phyloP scores from a whole-genome alignment of 2,113 vertebrate species.

The Brienomyrus brachyistius region DNA sequence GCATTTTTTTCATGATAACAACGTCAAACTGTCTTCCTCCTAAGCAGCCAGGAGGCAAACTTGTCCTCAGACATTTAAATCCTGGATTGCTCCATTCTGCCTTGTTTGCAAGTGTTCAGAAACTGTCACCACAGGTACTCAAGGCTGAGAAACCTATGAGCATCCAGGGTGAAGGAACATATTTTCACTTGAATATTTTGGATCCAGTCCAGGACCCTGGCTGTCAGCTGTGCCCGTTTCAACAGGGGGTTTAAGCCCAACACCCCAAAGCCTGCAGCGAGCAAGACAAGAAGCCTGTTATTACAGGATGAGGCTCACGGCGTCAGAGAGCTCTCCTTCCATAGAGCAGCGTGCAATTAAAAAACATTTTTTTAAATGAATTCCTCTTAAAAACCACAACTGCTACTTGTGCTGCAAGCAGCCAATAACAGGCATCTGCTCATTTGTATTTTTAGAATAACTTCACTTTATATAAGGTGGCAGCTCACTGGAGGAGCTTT shows the following conservation, averaged over 20 bases:
- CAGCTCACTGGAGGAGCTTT: not conserved
- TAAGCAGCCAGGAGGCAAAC: constrained; percentile 21
- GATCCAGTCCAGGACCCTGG: not conserved
- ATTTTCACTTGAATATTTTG: not conserved
- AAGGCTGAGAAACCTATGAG: not conserved
- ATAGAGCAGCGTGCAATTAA: not conserved
- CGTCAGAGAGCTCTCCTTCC: not conserved
- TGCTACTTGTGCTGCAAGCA: constrained; percentile 10
- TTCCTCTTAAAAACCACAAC: not conserved
- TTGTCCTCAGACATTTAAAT: constrained; percentile 24
- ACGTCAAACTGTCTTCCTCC: constrained; percentile 16
- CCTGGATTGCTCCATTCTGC: constrained; percentile 33
- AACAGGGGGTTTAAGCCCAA: not conserved
- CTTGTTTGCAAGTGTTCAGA: not conserved
- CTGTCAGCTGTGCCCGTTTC: not conserved
- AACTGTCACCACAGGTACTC: not conserved
- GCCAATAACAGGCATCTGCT: not conserved
- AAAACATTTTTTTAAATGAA: not conserved
- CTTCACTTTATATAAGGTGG: not conserved
- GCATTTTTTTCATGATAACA: constrained; percentile 21
- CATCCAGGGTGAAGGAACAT: not conserved
- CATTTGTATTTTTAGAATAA: not conserved
- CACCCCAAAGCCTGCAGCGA: not conserved
- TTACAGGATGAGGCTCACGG: not conserved
- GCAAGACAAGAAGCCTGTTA: not conserved